Evolutionary conservation across 2,113 vertebrate genomes (phyloP), one percentile per base, ranked within the genome.

Genomic region (Xenus cinereus): DNA sequence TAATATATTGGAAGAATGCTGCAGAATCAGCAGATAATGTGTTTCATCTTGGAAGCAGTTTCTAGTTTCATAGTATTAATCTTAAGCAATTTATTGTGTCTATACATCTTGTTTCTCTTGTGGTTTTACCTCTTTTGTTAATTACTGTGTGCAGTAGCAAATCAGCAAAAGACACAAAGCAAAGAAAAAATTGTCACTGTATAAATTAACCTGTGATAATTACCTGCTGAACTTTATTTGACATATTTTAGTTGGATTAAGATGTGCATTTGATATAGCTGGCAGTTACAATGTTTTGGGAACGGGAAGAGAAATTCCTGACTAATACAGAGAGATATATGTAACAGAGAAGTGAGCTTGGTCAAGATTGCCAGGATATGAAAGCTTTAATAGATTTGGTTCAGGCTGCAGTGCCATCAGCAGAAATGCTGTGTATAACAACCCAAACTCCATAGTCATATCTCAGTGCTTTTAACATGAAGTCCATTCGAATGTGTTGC

Each of bases 371-470:
- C 19, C 17, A 37, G 14, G 46, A 12, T 16, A 22, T 14, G 27
- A n/a, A 75, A 60, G 32, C 12, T 48, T 43, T 39, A 35, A 32
- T 24, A 3, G 4, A 2, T 27, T 14, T 53, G 45, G 4, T 77
- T 28, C 11, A 27, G 60, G 28, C 50, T 72, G 54, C 20, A 14
- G 2, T 19, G n/a, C 22, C 12, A 2, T 75, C 50, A 23, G 28
- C 32, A 37, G 66, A 30, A 22, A 4, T 7, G 33, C 32, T 41
- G 64, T 23, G 30, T 39, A 50, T 51, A 14, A 30, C 51, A 21
- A 16, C 32, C 27, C 28, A 6, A 23, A 21, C 53, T 45, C 32
- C 3, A 2, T 3, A 14, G n/a, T n/a, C 5, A 0, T 19, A 3
- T 28, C 37, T 19, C 9, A 22, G 0, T n/a, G 39, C n/a, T 71